Base-by-base conservation (phyloP, 1,140 invertebrate genomes). In the Wasmannia auropunctata region DNA sequence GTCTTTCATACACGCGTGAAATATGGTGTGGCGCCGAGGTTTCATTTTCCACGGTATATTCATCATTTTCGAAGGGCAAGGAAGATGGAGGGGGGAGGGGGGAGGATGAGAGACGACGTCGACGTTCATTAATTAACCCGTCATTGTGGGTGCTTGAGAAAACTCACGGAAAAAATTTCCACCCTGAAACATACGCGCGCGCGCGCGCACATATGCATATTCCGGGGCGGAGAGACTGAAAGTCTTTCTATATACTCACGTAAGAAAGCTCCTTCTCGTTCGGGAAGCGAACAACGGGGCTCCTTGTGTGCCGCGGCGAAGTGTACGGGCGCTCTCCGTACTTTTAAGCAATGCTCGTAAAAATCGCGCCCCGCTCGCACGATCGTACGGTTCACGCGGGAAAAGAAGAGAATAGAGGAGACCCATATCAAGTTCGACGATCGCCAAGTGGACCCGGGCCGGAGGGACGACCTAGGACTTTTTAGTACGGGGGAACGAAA, bases 71-170 rank as follows among this genome's bases (percentile, higher is more conserved):
- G 54, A 74, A 37, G 19, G 22, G 60, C 25, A 22, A 14, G 22
- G 40, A 2, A 10, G 46, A 2, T 25, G 31, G 31, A 14, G 14
- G n/a, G 28, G 34, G n/a, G 46, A 2, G 19, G 31, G 31, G 8
- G 14, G n/a, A n/a, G 34, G n/a, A 10, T 16, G 11, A 54, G 46
- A 1, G 11, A 43, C 16, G 22, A 67, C 43, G 60, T 54, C 76
- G 65, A 43, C n/a, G 79, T 58, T 58, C 54, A 83, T 83, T 83
- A 83, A 83, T 83, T 83, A 83, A 40, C 67, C 67, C 67, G 79
- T 83, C 37, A 43, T 83, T 74, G 37, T 74, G 67, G 67, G 67
- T 83, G 51, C 67, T 83, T 83, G 67, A 83, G 79, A 46, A 83
- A 83, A 83, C 25, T 58, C 25, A 58, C 11, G 25, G 37, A 60